Percentiles rank a stretch among this genome's conserved stretches.
phyloP scores from a whole-genome alignment of 2,888 invertebrate species.

The Epinotia ramella region DNA sequence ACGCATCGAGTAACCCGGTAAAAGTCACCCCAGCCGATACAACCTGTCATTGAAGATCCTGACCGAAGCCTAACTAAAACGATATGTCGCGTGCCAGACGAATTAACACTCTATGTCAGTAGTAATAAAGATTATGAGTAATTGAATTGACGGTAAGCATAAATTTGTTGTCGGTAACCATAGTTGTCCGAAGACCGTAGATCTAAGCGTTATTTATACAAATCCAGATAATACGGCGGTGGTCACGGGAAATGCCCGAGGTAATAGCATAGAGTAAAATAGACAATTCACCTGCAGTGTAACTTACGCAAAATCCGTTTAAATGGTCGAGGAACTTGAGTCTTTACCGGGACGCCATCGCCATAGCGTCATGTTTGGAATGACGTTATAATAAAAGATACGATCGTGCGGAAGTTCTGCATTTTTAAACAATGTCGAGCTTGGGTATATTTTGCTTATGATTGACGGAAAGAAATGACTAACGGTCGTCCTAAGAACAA shows the following conservation, averaged over 20 bases:
- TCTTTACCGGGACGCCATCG: background rate
- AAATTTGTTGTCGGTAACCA: background rate
- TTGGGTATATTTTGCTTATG: conserved; percentile 13
- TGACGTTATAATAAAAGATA: background rate
- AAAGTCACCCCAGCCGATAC: conserved; percentile 26
- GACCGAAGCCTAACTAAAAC: background rate
- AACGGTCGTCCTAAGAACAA: background rate
- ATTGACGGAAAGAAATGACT: background rate
- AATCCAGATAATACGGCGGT: conserved; percentile 28
- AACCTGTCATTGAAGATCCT: conserved; percentile 38
- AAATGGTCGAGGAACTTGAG: background rate
- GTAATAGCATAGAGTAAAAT: conserved; percentile 35
- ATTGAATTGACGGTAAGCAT: background rate
- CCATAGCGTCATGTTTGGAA: background rate
- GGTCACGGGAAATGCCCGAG: conserved; percentile 42
- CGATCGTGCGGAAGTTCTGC: conserved; percentile 3
- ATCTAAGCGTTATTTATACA: conserved; percentile 16
- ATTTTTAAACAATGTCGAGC: conserved; percentile 2
- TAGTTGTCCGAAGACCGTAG: conserved; percentile 17
- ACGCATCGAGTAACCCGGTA: conserved; percentile 23
- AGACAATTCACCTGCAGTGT: conserved; percentile 14
- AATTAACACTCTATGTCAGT: background rate
- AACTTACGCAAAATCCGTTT: background rate
- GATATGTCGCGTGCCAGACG: background rate
- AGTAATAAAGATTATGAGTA: background rate